A percentile compares a stretch with the other conserved stretches of the same genome.
These are phyloP conservation scores for Drosophila falleni DNA, from an alignment of 2,888 invertebrate species.

Conservation along the genomic window DNA sequence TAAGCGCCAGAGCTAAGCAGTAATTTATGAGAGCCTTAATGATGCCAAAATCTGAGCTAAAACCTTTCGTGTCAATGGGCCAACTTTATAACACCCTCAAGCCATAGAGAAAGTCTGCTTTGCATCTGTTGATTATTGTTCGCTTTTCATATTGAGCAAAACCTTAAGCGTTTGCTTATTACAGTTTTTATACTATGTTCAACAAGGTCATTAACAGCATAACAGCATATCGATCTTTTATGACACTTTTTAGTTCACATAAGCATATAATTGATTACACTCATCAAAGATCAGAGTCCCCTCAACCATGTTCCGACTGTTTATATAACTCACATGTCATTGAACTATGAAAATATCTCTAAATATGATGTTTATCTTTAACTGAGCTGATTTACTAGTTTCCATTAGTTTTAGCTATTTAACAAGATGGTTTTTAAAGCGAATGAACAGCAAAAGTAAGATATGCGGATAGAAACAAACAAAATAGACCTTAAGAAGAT, in stretches of 20 bases:
- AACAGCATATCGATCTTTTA: conserved; percentile 10
- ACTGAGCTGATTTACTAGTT: conserved; percentile 10
- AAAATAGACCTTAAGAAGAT: conserved; percentile 1
- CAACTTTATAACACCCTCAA: conserved; percentile 63
- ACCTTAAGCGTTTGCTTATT: conserved; percentile 54
- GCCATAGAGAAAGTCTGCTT: conserved; percentile 68
- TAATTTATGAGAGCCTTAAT: conserved; percentile 61
- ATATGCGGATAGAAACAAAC: conserved; percentile 4
- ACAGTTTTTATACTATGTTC: conserved; percentile 25
- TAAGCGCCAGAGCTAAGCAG: conserved; percentile 22
- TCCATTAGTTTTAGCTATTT: conserved; percentile 15
- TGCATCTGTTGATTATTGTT: conserved; percentile 31
- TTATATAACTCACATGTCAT: conserved; percentile 24
- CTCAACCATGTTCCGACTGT: conserved; percentile 3
- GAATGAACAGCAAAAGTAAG: neutral
- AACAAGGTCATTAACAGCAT: conserved; percentile 56
- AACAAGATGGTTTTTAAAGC: conserved; percentile 7
- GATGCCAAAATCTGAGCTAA: conserved; percentile 64
- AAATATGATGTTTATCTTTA: conserved; percentile 33
- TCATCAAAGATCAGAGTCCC: conserved; percentile 13
- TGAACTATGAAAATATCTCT: conserved; percentile 18
- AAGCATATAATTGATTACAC: conserved; percentile 25
- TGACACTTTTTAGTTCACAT: conserved; percentile 30
- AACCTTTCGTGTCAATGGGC: conserved; percentile 69
- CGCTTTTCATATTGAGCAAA: conserved; percentile 54